Evolutionary conservation across 2,888 invertebrate genomes (phyloP), one percentile per base, ranked within the genome.

Genomic region (Aphidoletes aphidimyza): DNA sequence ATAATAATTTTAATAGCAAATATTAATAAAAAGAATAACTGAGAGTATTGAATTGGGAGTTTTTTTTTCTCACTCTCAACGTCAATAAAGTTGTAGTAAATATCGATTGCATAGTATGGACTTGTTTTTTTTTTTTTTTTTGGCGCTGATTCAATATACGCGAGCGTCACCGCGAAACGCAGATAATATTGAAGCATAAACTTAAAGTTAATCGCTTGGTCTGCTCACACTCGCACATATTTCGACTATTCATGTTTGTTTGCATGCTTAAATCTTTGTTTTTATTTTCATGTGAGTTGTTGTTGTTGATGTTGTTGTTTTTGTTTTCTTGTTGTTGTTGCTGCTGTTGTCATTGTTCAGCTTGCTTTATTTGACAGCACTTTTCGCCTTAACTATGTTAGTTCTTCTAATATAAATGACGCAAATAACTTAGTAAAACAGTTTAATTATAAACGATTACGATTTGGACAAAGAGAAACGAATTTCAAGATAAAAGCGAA

Each of bases 381-480:
- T 78, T 78, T 78, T 78, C 36, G 78, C 36, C 78, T 78, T 78
- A 78, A 78, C 78, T 26, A 78, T 78, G 78, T 78, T 78, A 17
- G 34, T 19, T 78, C 36, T 78, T 78, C 36, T 36, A 78, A 78
- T 78, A 78, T 36, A 26, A 78, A 78, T 78, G 78, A 78, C 78
- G 78, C 78, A 78, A 78, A 78, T 78, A 36, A 78, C 78, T 78
- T 78, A 78, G 78, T 78, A 36, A 78, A 78, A 78, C 78, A 78
- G 14, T 78, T 78, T 78, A 78, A 78, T 78, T 78, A 78, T 78
- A 78, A 78, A 78, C 36, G 78, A 78, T 36, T 78, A 78, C n/a
- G 78, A 78, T 36, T 69, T 9, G 17, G 26, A n/a, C 36, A 78
- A 78, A 78, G 36, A 78, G 36, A 69, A 69, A 30, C 59, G 59